Percentiles rank a stretch among this genome's conserved stretches.
Conservation (phyloP, 2,797 vertebrate genomes). For the Xyrichtys novacula region DNA sequence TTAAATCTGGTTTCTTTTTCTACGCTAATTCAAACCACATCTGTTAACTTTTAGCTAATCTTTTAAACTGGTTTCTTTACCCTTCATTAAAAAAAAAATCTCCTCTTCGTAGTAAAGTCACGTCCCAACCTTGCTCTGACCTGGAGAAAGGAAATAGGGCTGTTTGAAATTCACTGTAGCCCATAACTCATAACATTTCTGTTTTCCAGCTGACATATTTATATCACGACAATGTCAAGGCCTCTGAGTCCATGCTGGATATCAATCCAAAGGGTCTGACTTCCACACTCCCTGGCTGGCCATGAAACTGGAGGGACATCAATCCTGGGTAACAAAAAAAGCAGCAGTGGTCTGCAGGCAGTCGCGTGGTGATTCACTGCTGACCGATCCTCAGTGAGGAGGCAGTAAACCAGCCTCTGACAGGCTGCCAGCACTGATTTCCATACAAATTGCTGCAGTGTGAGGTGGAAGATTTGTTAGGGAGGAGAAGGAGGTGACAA, state of each 20-base stretch:
- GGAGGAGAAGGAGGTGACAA: conserved; percentile 54
- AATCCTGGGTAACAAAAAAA: conserved; percentile 65
- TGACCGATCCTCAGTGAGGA: conserved; percentile 57
- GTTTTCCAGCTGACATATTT: conserved; percentile 66
- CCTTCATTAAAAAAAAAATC: conserved; percentile 24
- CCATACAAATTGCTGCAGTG: conserved; percentile 70
- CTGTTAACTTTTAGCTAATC: conserved; percentile 39
- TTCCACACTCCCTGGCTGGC: conserved; percentile 62
- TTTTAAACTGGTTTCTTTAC: conserved; percentile 25
- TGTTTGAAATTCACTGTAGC: conserved; percentile 61
- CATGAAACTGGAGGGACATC: conserved; percentile 70
- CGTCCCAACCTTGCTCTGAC: conserved; percentile 63
- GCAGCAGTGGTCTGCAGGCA: conserved; percentile 46
- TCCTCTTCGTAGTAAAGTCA: conserved; percentile 30
- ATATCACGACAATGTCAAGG: conserved; percentile 75
- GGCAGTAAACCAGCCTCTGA: conserved; percentile 70
- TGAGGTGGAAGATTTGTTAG: conserved; percentile 51
- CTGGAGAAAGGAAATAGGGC: conserved; percentile 58
- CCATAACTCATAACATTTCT: conserved; percentile 66
- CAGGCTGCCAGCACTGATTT: conserved; percentile 64
- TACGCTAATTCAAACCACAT: conserved; percentile 29
- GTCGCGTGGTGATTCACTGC: conserved; percentile 70
- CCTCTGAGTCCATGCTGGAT: conserved; percentile 53
- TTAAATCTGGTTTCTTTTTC: conserved; percentile 10
- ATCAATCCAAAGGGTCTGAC: conserved; percentile 68